Evolutionary conservation across 2,888 invertebrate genomes (phyloP), one percentile per base, ranked within the genome.

Genomic region (Parnassius mnemosyne): DNA sequence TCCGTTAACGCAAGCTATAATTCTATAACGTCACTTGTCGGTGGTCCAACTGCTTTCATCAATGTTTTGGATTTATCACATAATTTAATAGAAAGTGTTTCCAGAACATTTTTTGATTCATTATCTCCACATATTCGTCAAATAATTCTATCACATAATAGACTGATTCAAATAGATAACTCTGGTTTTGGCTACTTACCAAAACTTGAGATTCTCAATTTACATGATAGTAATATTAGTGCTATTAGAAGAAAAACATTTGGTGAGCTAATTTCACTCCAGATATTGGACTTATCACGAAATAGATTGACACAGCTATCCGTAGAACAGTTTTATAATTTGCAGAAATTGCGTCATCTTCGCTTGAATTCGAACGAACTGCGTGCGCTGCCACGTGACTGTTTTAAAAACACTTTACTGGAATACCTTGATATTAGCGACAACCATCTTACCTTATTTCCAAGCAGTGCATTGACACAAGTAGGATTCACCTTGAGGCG

Each of bases 351-450:
- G 53, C 87, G 96, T 44, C 93, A 95, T 43, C 77, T 97, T 47
- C 93, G 94, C 72, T 84, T 97, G 10, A 92, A 93, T 41, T 86
- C 90, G 52, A 96, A 96, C 76, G 92, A 92, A 52, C 79, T 97
- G 56, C 93, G 94, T 63, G 94, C 95, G 0, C 80, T 96, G 57
- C 95, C 96, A 0, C 93, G 95, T 7, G 96, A 96, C 72, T 93
- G 94, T 2, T 95, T 96, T 73, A 93, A 93, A 75, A 94, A 94
- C 67, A 96, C 96, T 0, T 92, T 94, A 25, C 79, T 96, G 11
- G 96, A 96, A 78, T 94, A 94, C 76, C 85, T 97, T 11, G 95
- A 96, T 76, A 90, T 97, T 34, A 94, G 94, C 55, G 91, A 93
- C 66, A 96, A 97, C 77, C 93, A 92, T 64, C 92, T 97, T 53